Base-by-base conservation (phyloP, 2,888 invertebrate genomes). In the Agapostemon virescens region DNA sequence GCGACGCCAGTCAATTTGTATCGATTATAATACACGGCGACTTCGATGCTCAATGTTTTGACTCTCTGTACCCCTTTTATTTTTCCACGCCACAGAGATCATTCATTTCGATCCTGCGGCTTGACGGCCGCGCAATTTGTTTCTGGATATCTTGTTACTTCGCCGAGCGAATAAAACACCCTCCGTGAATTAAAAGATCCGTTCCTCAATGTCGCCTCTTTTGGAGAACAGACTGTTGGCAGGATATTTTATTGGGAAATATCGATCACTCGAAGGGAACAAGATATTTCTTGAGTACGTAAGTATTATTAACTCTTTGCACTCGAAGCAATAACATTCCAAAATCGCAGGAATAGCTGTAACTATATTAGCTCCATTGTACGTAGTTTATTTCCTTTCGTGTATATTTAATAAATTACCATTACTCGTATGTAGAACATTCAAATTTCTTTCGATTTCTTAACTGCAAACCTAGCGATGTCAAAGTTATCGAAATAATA, bases 111-210 rank as follows among this genome's bases (percentile, higher is more conserved):
- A 36, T 36, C n/a, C 20, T n/a, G 63, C 20, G 33, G n/a, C n/a
- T n/a, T n/a, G n/a, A 4, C 63, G 63, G 5, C 11, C 30, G n/a
- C 36, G 63, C 63, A 63, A 63, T 63, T 63, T 63, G 63, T 63
- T 63, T 63, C 33, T 20, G n/a, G n/a, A 13, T 63, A 36, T 63
- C 63, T 36, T n/a, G n/a, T 63, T 33, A n/a, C 61, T 61, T n/a
- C 17, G 58, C 2, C 61, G n/a, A 11, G 20, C 20, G 33, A 33
- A 4, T n/a, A 33, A n/a, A 33, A n/a, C 33, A 36, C 9, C 33
- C 11, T 52, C 15, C 9, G 23, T 33, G 30, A 58, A 26, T 30
- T 30, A 6, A 17, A 17, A 1, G 26, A 2, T 26, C 15, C 15
- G 13, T 26, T 55, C 13, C 1, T 15, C 1, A 23, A 0, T 15